Base-by-base conservation (phyloP, 2,113 vertebrate genomes). In the Odobenus rosmarus region DNA sequence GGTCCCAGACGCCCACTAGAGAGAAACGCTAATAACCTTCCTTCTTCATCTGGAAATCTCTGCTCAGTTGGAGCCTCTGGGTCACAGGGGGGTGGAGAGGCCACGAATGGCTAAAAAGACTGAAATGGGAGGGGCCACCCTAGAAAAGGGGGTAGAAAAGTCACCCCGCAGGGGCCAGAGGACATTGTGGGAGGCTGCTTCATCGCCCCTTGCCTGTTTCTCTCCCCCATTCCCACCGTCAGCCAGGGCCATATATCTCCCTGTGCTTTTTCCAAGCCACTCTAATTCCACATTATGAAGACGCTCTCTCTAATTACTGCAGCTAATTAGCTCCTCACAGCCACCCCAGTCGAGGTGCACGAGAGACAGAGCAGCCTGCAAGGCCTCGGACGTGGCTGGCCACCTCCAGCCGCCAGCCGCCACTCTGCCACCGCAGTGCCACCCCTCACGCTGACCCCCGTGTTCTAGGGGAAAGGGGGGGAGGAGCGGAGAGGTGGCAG, bases 281-380 rank as follows among this genome's bases (percentile, higher is more conserved):
- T 93, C 96, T 36, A 86, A 85, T 98, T 96, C 98, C n/a, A 14
- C 81, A 57, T 96, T 96, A 95, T 51, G 94, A 98, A 98, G 98
- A 97, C 92, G 49, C 95, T 95, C 71, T 93, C 92, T 88, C 98
- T 99, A 99, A 99, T 99, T 98, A 98, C 97, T 98, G 88, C 90
- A 31, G 97, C 96, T 98, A 98, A 99, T 99, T 99, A 99, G 97
- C 0, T 28, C 94, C 93, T 93, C 0, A 0, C 49, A 93, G 96
- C 97, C 5, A 6, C 97, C 2, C 0, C 89, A 64, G 98, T 39
- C 26, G 57, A 86, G 51, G 4, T 67, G 11, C 57, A 1, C 7
- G 14, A n/a, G 67, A 96, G 64, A 88, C 95, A 89, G 77, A 91
- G 72, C 51, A 51, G 59, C 95, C 88, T 82, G 1, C 0, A 0